Evolutionary conservation across 2,888 invertebrate species (phyloP), one percentile per base, ranked within the genome.

Genomic region (Agrotis ipsilon): DNA sequence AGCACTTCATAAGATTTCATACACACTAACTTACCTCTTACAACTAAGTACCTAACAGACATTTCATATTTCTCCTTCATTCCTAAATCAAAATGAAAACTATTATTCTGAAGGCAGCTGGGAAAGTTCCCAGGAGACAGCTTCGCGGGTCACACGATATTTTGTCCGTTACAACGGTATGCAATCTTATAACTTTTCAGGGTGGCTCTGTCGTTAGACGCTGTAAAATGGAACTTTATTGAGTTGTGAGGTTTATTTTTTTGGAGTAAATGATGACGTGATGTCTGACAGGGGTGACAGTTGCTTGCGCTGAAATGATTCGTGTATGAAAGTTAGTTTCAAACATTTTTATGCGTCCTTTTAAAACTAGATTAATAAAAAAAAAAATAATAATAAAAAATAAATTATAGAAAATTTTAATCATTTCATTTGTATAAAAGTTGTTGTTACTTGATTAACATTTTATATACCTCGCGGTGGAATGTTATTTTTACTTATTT

Each of bases 1-100:
- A 11, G 39, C 7, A 9, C 39, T 39, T 39, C 9, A 39, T 54
- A 54, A 9, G 4, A 54, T 18, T 16, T n/a, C 11, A 16, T 32
- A 43, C 19, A 39, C 18, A 14, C 3, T 9, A 49, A 19, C 16
- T 46, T 52, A 7, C 24, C 43, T 51, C 13, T 21, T 14, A n/a
- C 3, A 45, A 18, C 11, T 43, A n/a, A 79, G 48, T 55, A 49
- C 24, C 19, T 58, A 43, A 32, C 57, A 58, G 32, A 48, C 52
- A 49, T 19, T 16, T 18, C 58, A 77, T 69, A 76, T 60, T 46
- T 60, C 78, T 59, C 62, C 43, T 62, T 51, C 71, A 58, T 46
- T 43, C 82, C 54, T 76, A 77, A 77, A 76, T 81, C 82, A 76
- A 77, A 76, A 77, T 63, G 81, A 43, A 69, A 77, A 76, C 82